Base-by-base conservation (phyloP, 2,888 invertebrate genomes). In the Vanessa cardui region DNA sequence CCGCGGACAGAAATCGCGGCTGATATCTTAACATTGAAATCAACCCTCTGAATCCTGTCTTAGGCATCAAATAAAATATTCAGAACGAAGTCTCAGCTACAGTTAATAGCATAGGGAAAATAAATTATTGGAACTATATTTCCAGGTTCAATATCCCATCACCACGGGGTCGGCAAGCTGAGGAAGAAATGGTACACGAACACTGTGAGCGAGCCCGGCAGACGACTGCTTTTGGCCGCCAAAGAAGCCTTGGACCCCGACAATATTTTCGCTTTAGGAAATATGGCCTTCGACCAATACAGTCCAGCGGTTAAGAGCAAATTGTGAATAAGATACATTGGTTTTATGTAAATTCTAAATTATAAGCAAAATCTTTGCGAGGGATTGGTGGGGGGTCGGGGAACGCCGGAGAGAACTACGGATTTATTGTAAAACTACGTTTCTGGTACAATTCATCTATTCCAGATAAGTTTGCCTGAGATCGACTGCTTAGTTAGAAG, bases 141-240 rank as follows among this genome's bases (percentile, higher is more conserved):
- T 74, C 18, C 83, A 93, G 95, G 95, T 21, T 98, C 98, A 74
- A 94, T 99, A 76, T 99, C 99, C 0, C 99, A 99, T 89, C 99
- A 99, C 86, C 99, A 99, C 84, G 99, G 99, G 0, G 96, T 99
- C 16, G 99, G 99, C 0, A 99, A 99, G 87, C 93, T 97, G 67
- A 94, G 99, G 20, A 96, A 96, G 76, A 95, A 95, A 78, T 99
- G 98, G 97, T 96, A 99, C 84, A 92, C 94, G 6, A 92, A 94
- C 64, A 97, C 98, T 0, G 96, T 99, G 2, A 98, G 99, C 9
- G 93, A 95, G 21, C 94, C 96, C 0, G 98, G 98, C 0, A 93
- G 96, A 0, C 94, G 94, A 9, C 92, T 98, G 18, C 95, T 98
- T 76, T 88, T 95, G 1, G 97, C 98, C 0, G 95, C 98, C 0